Evolutionary conservation across 1,140 invertebrate species (phyloP).

Genomic region (Aradophagus sp.): DNA sequence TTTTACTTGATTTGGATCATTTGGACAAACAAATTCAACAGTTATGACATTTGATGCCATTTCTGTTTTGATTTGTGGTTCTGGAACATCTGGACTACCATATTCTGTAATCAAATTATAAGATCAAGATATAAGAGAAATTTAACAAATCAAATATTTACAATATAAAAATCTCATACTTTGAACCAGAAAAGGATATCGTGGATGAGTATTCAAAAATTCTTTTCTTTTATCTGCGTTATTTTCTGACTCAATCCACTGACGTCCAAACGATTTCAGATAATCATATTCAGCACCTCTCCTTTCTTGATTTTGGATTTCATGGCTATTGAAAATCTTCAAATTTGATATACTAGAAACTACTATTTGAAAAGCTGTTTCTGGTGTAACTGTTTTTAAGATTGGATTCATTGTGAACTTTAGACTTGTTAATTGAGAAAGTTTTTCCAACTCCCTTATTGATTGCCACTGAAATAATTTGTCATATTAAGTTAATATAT

Average conservation of each 20-base stretch:
- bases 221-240: constrained; percentile 71
- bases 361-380: constrained; percentile 83
- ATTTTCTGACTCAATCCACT: constrained; percentile 80
- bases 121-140: no score
- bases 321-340: constrained; percentile 81
- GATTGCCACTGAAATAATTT: constrained; percentile 81
- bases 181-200: constrained; percentile 79
- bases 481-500: constrained; percentile 3
- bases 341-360: constrained; percentile 82
- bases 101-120: constrained; percentile 78
- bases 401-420: constrained; percentile 85
- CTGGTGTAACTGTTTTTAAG: constrained; percentile 79
- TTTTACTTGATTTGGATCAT: constrained; percentile 76
- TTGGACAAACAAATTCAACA: constrained; percentile 76
- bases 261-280: constrained; percentile 84
- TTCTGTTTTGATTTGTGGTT: constrained; percentile 78
- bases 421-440: constrained; percentile 82
- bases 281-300: constrained; percentile 92
- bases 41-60: constrained; percentile 83
- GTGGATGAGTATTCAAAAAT: constrained; percentile 83
- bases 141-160: constrained; percentile 10
- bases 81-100: constrained; percentile 84
- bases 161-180: constrained; percentile 66
- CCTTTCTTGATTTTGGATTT: constrained; percentile 80
- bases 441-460: constrained; percentile 88